A percentile compares a stretch with the other conserved stretches of the same genome.
These are phyloP conservation scores for Nibea albiflora DNA, from an alignment of 2,113 vertebrate genomes.

Conservation along the genomic window DNA sequence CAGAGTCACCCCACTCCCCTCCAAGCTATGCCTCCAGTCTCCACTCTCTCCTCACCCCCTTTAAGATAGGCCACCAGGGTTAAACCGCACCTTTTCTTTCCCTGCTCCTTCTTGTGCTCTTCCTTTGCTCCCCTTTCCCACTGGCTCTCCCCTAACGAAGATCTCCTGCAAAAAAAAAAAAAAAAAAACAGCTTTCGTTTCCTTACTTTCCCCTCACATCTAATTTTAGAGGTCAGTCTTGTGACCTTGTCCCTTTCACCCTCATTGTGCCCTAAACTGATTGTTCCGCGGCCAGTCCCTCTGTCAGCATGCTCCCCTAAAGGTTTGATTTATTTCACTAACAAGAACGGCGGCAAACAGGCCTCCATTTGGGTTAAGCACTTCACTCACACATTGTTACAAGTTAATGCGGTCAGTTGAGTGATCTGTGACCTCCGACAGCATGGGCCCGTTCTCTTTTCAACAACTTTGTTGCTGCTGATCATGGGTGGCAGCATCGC, in stretches of 20 bases:
- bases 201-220: conserved; percentile 30
- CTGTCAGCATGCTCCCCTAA: conserved; percentile 55
- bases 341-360: conserved; percentile 37
- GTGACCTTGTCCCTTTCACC: conserved; percentile 64
- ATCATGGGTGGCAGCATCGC: conserved; percentile 43
- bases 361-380: conserved; percentile 61
- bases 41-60: conserved; percentile 19
- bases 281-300: conserved; percentile 62
- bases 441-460: conserved; percentile 47
- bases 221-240: conserved; percentile 40
- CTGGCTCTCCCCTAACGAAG: background rate
- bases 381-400: conserved; percentile 77
- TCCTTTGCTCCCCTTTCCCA: conserved; percentile 8
- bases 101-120: conserved; percentile 3
- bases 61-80: conserved; percentile 32
- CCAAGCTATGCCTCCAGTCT: conserved; percentile 24
- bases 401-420: conserved; percentile 76
- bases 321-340: conserved; percentile 71
- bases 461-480: conserved; percentile 30
- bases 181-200: conserved; percentile 3
- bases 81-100: conserved; percentile 39
- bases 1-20: conserved; percentile 35
- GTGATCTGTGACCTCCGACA: conserved; percentile 73
- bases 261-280: conserved; percentile 55
- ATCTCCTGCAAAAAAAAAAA: conserved; percentile 8